Evolutionary conservation across 2,797 vertebrate species (phyloP), one percentile per base, ranked within the genome.

Genomic region (Cryptoblepharus egeriae): DNA sequence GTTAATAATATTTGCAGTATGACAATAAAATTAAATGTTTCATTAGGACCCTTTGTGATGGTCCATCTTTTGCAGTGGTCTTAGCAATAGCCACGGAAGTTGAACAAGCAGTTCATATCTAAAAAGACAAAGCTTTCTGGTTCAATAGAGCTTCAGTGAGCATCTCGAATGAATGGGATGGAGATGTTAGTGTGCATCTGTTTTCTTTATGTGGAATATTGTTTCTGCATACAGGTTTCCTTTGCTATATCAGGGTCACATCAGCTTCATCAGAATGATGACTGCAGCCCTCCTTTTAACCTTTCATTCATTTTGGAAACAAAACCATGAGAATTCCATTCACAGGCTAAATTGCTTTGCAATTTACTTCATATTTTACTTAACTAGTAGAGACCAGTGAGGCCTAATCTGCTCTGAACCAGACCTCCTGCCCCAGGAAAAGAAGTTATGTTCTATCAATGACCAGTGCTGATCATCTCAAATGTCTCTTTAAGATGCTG

Each of bases 241-340:
- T 28, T 69, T 79, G 77, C 32, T 39, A 30, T 30, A 28, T 55
- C 68, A 32, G 45, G 9, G 13, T 52, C 35, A 28, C 45, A 68
- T 65, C 72, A 82, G 57, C 63, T 76, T 37, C 69, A 60, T 77
- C 75, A 85, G 61, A 64, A 61, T 75, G 64, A 80, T 77, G 70
- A 26, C 52, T 67, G 85, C 37, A 9, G 32, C 30, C 77, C n/a
- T 67, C 20, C 45, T 1, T n/a, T 84, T 88, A 76, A 28, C 73
- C 63, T 86, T 55, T 77, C 68, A 20, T 20, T 71, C 26, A 3
- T 30, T 85, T 88, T 88, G 84, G 85, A 90, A 79, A 26, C 65
- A 45, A n/a, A 88, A 57, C 45, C 24, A 52, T 30, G 30, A 32
- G 65, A 49, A 26, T 45, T 79, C 72, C n/a, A 12, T 5, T 78